These are phyloP conservation scores for Malaclemys terrapin DNA, from an alignment of 2,113 vertebrate species.

Conservation along the genomic window DNA sequence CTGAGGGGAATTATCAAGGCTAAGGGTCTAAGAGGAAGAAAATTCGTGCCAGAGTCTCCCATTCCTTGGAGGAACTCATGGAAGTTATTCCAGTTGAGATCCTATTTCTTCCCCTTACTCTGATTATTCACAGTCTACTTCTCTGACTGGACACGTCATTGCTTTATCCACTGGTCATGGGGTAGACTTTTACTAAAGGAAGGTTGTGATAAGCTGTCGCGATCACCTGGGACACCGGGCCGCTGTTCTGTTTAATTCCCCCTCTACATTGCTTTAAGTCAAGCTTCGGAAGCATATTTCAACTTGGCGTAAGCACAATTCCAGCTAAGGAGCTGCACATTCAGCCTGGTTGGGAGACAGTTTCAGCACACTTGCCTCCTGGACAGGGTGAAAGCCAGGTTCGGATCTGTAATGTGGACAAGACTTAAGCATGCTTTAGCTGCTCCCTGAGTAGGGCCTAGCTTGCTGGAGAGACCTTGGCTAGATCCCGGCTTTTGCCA, in stretches of 20 bases:
- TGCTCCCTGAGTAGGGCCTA: neutral
- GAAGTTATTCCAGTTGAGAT: neutral
- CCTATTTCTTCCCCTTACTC: neutral
- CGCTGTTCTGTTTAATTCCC: neutral
- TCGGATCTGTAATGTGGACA: neutral
- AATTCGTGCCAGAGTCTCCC: neutral
- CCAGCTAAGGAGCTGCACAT: neutral
- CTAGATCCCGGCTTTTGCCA: neutral
- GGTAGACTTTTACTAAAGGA: neutral
- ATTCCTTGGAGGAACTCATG: neutral
- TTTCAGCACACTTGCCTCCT: neutral
- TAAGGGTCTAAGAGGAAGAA: neutral
- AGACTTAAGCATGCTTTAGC: neutral
- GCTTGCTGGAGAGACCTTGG: neutral
- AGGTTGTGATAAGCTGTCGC: neutral
- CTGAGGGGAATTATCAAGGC: neutral
- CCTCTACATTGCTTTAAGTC: neutral
- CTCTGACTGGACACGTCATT: neutral
- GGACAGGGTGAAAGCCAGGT: neutral
- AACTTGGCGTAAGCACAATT: too few species aligned
- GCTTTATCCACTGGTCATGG: neutral
- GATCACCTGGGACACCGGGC: neutral
- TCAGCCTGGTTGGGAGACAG: neutral
- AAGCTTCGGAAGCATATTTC: neutral
- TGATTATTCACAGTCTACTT: neutral